phyloP scores from a whole-genome alignment of 2,113 vertebrate genomes.

The Mastomys natalensis region DNA sequence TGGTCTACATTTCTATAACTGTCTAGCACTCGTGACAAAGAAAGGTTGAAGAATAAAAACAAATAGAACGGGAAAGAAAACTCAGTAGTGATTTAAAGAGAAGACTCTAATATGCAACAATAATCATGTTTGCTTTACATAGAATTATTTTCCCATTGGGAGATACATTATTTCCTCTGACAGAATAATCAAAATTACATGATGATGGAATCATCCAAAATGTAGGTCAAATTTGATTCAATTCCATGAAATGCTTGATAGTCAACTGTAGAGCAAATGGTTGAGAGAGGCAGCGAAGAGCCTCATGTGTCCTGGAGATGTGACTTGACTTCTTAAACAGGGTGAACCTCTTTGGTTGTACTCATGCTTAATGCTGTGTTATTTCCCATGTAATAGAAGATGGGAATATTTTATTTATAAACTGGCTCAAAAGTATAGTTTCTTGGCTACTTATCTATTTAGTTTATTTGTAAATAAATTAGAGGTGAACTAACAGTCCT shows the following conservation, averaged over 20 bases:
- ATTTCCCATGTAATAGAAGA: not conserved
- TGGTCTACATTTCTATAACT: not conserved
- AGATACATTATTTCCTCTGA: conserved; percentile 9
- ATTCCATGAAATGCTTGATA: not conserved
- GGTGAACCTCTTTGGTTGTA: not conserved
- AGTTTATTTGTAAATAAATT: not conserved
- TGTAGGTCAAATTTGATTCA: not conserved
- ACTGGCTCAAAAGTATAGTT: not conserved
- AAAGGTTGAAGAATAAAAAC: not conserved
- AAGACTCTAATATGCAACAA: not conserved
- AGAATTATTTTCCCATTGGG: not conserved
- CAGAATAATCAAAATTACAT: not conserved
- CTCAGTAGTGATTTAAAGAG: not conserved
- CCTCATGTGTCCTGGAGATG: not conserved
- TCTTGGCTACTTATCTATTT: not conserved
- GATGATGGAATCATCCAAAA: not conserved
- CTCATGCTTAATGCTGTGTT: not conserved
- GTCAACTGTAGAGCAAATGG: not conserved
- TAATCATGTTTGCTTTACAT: conserved; percentile 24
- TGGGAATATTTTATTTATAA: conserved; percentile 9
- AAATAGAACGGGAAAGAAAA: not conserved
- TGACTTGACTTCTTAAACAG: not conserved
- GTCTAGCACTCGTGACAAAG: not conserved
- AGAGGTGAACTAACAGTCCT: not conserved
- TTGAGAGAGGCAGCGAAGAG: not conserved